Evolutionary conservation across 2,113 vertebrate genomes (phyloP), one percentile per base, ranked within the genome.

Genomic region (Macquaria australasica): DNA sequence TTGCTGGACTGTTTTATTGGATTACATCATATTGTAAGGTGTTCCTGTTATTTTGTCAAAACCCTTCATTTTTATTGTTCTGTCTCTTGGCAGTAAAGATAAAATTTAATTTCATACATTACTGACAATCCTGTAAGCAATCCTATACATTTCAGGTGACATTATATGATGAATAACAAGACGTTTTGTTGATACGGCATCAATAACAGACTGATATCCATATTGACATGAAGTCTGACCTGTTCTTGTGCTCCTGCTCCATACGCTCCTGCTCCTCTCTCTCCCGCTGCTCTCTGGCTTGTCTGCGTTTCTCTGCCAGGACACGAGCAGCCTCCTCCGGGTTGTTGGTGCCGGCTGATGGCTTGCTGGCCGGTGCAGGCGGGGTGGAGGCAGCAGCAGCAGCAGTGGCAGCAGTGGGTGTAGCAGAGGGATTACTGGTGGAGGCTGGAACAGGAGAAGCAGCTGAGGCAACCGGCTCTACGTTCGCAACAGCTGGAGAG

Each of bases 271-370:
- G 97, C 87, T 99, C 98, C 82, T 98, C 98, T 0, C 95, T 92
- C 86, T 99, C 98, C 37, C 98, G 93, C 94, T 99, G 98, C 94
- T 99, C 98, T 0, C 98, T 92, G 2, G 98, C 98, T 85, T 98
- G 97, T 16, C 97, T 94, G 7, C 98, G 96, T 81, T 99, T 99
- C 95, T 98, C 98, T 0, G 98, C 93, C 91, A 99, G 91, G 55
- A 94, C 95, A 1, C 98, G 95, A 1, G 97, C 95, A 1, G 98
- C 98, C 90, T 99, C 97, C 83, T 98, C 97, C 0, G 96, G 95
- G 94, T 99, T 92, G 0, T 96, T 98, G 88, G 97, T 98, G 89
- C 98, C 98, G 0, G 97, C 98, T 0, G 95, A 95, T 0, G 96
- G 94, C 84, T 95, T 97, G 95, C 87, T 77, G 2, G 85, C 59